A percentile compares a stretch with the other conserved stretches of the same genome.
Evolutionary conservation across 2,888 invertebrate genomes (phyloP).

Genomic region (Dolichomitus sp.): DNA sequence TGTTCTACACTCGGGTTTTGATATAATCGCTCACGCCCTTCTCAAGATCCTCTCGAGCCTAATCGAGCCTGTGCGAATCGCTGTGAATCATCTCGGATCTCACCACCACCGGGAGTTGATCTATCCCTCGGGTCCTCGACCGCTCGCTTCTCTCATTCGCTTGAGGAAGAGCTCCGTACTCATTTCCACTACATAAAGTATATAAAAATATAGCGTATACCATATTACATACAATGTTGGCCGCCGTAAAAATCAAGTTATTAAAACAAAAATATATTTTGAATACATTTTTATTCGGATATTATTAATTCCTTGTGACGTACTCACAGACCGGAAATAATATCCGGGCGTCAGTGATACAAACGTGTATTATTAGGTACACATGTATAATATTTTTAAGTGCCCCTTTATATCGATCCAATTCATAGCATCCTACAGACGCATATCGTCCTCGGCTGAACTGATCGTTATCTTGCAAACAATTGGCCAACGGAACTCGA

Average conservation of each 20-base stretch:
- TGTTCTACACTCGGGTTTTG: constrained; percentile 22
- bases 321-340: not conserved
- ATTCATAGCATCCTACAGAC: not conserved
- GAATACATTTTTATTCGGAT: too few relatives aligned
- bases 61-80: constrained; percentile 51
- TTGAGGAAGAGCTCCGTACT: constrained; percentile 16
- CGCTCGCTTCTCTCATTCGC: constrained; percentile 41
- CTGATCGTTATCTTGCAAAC: constrained; percentile 35
- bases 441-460: constrained; percentile 4
- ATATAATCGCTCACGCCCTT: constrained; percentile 15
- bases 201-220: constrained; percentile 26
- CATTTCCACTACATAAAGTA: constrained; percentile 15
- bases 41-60: constrained; percentile 44
- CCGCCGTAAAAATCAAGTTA: too few relatives aligned
- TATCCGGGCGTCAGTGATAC: not conserved
- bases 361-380: not conserved
- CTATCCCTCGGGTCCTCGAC: constrained; percentile 49
- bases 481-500: constrained; percentile 24
- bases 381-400: not conserved
- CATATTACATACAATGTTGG: not conserved
- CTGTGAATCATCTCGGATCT: constrained; percentile 55
- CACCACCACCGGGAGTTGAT: constrained; percentile 35
- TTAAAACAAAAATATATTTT: too few relatives aligned
- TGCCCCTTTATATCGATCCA: not conserved
- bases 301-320: not conserved